Evolutionary conservation across 2,797 vertebrate genomes (phyloP).

Genomic region (Gila robusta): DNA sequence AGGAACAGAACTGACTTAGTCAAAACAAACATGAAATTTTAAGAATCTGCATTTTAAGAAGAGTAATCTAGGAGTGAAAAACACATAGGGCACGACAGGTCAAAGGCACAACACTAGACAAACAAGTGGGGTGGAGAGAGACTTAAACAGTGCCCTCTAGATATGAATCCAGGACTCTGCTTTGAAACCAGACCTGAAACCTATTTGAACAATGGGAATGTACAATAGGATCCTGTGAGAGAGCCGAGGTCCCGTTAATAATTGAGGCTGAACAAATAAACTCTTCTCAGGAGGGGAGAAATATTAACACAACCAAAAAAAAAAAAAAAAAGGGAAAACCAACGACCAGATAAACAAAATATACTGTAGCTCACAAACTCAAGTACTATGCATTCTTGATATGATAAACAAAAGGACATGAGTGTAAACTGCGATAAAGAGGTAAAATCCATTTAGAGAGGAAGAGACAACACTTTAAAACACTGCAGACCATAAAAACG

Average conservation of each 20-base stretch:
- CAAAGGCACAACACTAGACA: slow-evolving; percentile 81
- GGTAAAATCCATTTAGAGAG: slow-evolving; percentile 16
- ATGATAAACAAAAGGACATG: slow-evolving; percentile 6
- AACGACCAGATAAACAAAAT: background rate
- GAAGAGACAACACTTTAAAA: slow-evolving; percentile 25
- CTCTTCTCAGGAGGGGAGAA: background rate
- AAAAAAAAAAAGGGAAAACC: background rate
- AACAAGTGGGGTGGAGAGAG: slow-evolving; percentile 26
- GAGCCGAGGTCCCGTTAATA: slow-evolving; percentile 14
- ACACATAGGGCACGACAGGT: slow-evolving; percentile 64
- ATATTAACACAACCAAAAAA: background rate
- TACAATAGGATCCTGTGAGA: slow-evolving; percentile 16
- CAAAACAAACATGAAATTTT: slow-evolving; percentile 24
- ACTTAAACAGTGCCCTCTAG: background rate
- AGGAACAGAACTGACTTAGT: slow-evolving; percentile 54
- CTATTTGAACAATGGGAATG: slow-evolving; percentile 8
- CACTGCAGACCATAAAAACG: slow-evolving; percentile 32
- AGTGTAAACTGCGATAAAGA: slow-evolving; percentile 2
- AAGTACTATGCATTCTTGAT: slow-evolving; percentile 27
- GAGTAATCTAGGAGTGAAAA: slow-evolving; percentile 72
- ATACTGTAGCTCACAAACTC: slow-evolving; percentile 28
- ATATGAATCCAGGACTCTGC: background rate
- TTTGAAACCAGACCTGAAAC: slow-evolving; percentile 28
- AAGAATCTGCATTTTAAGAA: slow-evolving; percentile 57
- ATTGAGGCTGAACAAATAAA: slow-evolving; percentile 37